Evolutionary conservation across 2,113 vertebrate species (phyloP), one percentile per base, ranked within the genome.

Genomic region (Odocoileus hemionus): DNA sequence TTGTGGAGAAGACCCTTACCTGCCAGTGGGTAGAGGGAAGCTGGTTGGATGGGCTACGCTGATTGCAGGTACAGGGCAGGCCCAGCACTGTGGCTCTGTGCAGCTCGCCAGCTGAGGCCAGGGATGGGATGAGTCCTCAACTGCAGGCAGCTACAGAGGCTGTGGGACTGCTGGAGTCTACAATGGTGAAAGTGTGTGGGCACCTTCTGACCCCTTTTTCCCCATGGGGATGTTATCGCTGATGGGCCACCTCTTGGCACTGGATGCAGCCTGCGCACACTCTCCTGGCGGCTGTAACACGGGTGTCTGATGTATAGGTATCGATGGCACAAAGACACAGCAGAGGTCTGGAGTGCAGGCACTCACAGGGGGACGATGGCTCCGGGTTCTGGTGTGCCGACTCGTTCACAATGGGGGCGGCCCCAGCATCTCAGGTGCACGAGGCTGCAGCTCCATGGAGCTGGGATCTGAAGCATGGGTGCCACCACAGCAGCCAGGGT

Each of bases 361-460:
- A 10, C 60, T 67, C 54, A 14, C 15, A 50, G 25, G 30, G 16
- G 19, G 21, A 61, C 16, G 45, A 25, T 0, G 14, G 12, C 30
- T 80, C 45, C 61, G 57, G 15, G 64, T 19, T 36, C 33, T 23
- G 47, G 14, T 2, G 6, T 19, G n/a, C 36, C 25, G 9, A 12
- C 26, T 85, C 30, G 13, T 4, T 5, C 43, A 54, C n/a, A n/a
- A 3, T 0, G 3, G 7, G 7, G n/a, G 7, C 2, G 13, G 54
- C 39, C 16, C 47, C 14, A 36, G 33, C 30, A 39, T 5, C 52
- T 58, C 33, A 13, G 78, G 39, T 30, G 61, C 19, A 19, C 2
- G 33, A 70, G 14, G 12, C 8, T 6, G 39, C 30, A 30, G 39
- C 26, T 83, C 23, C 33, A 26, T 9, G 26, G 83, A 70, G 70